Evolutionary conservation across 1,140 invertebrate genomes (phyloP).

Genomic region (Halictus rubicundus): DNA sequence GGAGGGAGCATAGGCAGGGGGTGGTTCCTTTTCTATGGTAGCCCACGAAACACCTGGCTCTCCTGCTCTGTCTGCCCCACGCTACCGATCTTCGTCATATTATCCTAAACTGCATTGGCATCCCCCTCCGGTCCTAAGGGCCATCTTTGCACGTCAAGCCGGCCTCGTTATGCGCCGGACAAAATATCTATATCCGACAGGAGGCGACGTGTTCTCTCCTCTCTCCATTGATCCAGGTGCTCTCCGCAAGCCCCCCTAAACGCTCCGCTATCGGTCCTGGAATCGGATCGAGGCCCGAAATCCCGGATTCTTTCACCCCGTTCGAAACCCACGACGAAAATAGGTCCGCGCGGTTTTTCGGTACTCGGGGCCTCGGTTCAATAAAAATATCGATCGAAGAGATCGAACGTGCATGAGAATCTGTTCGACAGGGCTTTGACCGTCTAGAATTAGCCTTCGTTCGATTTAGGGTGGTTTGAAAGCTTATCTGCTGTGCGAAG

Average conservation of each 20-base stretch:
- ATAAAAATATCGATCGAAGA: too few species aligned
- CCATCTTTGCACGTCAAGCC: conserved; percentile 45
- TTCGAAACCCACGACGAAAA: not conserved
- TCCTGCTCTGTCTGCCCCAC: conserved; percentile 46
- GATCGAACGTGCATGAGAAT: too few species aligned
- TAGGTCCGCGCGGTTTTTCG: not conserved
- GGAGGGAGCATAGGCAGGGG: conserved; percentile 41
- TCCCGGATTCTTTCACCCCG: conserved; percentile 1
- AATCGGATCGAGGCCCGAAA: conserved; percentile 3
- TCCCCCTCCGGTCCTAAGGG: conserved; percentile 9
- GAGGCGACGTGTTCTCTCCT: too few species aligned
- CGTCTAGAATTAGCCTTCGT: too few species aligned
- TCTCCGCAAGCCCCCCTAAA: not conserved
- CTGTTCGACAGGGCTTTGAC: too few species aligned
- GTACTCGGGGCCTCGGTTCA: too few species aligned
- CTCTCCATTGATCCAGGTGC: conserved; percentile 12
- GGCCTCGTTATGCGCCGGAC: conserved; percentile 54
- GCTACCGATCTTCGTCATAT: conserved; percentile 57
- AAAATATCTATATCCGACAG: conserved; percentile 54
- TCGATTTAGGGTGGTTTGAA: too few species aligned
- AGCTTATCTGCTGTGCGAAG: too few species aligned
- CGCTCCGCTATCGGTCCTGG: not conserved
- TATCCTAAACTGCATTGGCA: conserved; percentile 60
- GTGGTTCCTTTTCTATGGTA: conserved; percentile 56
- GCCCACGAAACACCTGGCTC: conserved; percentile 69